Evolutionary conservation across 2,888 invertebrate species (phyloP).

Genomic region (Chrysomela aeneicollis): DNA sequence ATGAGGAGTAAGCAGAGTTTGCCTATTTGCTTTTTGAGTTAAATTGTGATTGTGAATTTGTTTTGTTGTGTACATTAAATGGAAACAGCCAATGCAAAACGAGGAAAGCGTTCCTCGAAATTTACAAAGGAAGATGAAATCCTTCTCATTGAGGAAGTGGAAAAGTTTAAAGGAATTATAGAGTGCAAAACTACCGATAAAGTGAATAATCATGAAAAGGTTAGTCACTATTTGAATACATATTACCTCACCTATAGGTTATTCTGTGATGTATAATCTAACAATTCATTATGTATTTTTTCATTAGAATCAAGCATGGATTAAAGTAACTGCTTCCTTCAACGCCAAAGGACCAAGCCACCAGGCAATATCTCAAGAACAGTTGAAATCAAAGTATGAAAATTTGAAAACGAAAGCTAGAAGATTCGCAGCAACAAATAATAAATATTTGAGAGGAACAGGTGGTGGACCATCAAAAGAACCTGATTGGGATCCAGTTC

Average conservation of each 20-base stretch:
- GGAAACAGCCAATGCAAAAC: too few relatives aligned
- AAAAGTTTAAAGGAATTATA: background rate
- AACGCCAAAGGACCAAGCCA: constrained; percentile 1
- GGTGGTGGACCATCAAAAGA: background rate
- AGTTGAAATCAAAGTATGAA: constrained; percentile 2
- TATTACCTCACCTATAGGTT: background rate
- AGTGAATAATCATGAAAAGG: constrained; percentile 2
- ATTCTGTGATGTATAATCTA: background rate
- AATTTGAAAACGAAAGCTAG: background rate
- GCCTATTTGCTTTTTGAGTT: too few relatives aligned
- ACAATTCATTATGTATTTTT: background rate
- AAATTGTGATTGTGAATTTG: too few relatives aligned
- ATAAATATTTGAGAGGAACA: background rate
- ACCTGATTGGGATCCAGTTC: background rate
- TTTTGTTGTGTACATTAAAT: too few relatives aligned
- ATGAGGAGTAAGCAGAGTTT: too few relatives aligned
- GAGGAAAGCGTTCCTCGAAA: background rate
- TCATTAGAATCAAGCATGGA: background rate
- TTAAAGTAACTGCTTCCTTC: background rate
- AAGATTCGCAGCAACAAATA: background rate
- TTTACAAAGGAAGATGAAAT: background rate
- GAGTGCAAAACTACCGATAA: constrained; percentile 8
- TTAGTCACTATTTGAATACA: background rate
- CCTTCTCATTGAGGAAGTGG: background rate
- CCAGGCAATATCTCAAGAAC: background rate